Evolutionary conservation across 2,797 vertebrate species (phyloP).

Genomic region (Enteromius fasciolatus): DNA sequence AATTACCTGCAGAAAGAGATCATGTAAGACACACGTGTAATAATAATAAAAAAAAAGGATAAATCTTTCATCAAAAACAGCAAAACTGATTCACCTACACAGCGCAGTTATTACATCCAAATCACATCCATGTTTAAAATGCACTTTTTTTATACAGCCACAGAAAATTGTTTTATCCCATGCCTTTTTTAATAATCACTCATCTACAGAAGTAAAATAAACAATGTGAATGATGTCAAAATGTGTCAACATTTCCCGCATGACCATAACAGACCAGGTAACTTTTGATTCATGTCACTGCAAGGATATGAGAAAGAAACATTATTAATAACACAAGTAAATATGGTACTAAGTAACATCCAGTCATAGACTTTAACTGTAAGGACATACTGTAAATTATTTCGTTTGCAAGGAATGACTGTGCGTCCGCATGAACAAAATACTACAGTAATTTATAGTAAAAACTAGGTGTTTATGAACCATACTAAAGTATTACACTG

Average conservation of each 20-base stretch:
- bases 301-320: too few species aligned
- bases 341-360: too few species aligned
- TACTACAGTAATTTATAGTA: too few species aligned
- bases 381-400: too few species aligned
- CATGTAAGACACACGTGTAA: not conserved
- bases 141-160: not conserved
- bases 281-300: not conserved
- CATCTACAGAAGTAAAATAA: not conserved
- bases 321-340: too few species aligned
- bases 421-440: too few species aligned
- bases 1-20: constrained; percentile 41
- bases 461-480: too few species aligned
- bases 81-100: not conserved
- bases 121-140: not conserved
- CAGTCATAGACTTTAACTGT: too few species aligned
- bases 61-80: not conserved
- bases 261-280: not conserved
- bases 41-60: not conserved
- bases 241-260: not conserved
- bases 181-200: not conserved
- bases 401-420: too few species aligned
- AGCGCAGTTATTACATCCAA: not conserved
- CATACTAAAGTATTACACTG: too few species aligned
- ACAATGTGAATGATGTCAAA: not conserved
- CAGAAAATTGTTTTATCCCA: not conserved